Conservation (phyloP, 1,140 invertebrate species). For the Acromyrmex heyeri region DNA sequence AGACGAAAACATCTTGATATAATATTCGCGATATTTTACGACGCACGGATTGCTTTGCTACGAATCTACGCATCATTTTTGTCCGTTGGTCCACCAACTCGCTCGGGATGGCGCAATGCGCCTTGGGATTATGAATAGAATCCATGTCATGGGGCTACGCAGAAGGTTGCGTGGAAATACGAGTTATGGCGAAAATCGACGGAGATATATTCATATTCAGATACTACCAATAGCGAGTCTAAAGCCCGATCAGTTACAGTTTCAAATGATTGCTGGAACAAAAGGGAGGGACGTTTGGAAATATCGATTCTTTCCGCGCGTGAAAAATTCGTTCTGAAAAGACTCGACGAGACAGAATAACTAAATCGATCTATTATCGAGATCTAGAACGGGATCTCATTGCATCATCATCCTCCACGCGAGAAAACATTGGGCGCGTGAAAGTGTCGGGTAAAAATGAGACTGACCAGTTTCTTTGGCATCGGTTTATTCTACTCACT, state of each 20-base stretch:
- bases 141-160: neutral
- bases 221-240: neutral
- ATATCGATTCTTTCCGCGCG: neutral
- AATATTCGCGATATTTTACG: slow-evolving; percentile 26
- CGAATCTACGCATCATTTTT: slow-evolving; percentile 41
- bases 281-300: neutral
- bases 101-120: slow-evolving; percentile 38
- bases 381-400: slow-evolving; percentile 34
- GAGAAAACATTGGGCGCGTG: slow-evolving; percentile 28
- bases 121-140: slow-evolving; percentile 10
- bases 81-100: neutral
- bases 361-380: slow-evolving; percentile 44
- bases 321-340: neutral
- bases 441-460: slow-evolving; percentile 56
- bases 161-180: slow-evolving; percentile 20
- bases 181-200: neutral
- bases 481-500: slow-evolving; percentile 27
- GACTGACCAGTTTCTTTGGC: slow-evolving; percentile 30
- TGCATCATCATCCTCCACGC: slow-evolving; percentile 20
- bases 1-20: slow-evolving; percentile 22
- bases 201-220: slow-evolving; percentile 52
- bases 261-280: neutral
- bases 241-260: slow-evolving; percentile 29
- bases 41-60: neutral
- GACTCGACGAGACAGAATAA: neutral